A percentile compares a stretch with the other conserved stretches of the same genome.
Evolutionary conservation across 2,113 vertebrate species (phyloP).

Genomic region (Scalopus aquaticus): DNA sequence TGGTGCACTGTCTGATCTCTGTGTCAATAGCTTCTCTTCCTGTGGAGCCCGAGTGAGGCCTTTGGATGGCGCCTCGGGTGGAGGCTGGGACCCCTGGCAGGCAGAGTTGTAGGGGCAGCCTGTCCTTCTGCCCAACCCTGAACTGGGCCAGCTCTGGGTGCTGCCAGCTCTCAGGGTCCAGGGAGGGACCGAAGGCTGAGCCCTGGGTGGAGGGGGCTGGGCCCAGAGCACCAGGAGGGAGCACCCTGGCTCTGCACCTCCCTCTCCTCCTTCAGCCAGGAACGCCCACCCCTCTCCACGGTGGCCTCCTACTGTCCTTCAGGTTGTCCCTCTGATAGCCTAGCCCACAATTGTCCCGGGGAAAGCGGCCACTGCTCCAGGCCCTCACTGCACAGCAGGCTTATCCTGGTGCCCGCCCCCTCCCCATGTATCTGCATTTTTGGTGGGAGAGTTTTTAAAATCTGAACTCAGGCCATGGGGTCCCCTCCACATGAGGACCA

Average conservation of each 20-base stretch:
- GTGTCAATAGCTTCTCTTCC: too few species aligned
- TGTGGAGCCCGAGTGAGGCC: constrained; percentile 45
- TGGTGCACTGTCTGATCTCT: too few species aligned
- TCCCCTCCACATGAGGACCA: too few species aligned
- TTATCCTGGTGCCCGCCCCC: neutral
- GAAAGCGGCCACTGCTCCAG: neutral
- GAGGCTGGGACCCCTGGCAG: too few species aligned
- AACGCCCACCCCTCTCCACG: neutral
- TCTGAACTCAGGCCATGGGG: neutral
- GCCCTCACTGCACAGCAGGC: accelerated
- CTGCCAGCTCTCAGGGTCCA: neutral
- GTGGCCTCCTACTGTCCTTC: neutral
- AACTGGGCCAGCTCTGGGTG: neutral
- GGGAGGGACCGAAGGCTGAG: neutral
- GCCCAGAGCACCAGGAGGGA: too few species aligned
- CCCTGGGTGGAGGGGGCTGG: neutral
- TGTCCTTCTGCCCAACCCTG: neutral
- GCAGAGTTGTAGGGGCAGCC: too few species aligned
- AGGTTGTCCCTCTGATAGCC: neutral
- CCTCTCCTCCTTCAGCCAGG: neutral
- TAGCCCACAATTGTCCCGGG: neutral
- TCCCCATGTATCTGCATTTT: neutral
- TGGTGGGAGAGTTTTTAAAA: neutral
- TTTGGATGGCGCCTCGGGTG: constrained; percentile 69
- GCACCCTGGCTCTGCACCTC: too few species aligned